Conservation (phyloP, 2,113 vertebrate genomes). For the Mustela lutreola region DNA sequence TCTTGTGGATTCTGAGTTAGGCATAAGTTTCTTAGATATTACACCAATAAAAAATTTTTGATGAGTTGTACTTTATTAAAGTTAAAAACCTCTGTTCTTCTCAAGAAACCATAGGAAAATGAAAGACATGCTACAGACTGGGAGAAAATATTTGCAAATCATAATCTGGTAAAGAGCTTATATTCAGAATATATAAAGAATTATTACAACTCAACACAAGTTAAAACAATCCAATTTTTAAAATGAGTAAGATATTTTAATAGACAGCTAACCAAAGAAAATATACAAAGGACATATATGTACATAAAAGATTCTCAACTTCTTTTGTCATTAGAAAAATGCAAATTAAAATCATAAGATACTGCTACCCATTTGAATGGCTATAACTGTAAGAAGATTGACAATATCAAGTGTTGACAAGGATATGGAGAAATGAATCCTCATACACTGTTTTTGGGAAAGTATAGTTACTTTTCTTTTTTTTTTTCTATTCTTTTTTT, state of each 20-base stretch:
- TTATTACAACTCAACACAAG: background rate
- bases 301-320: background rate
- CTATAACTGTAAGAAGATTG: background rate
- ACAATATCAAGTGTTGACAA: background rate
- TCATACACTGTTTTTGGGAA: background rate
- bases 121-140: background rate
- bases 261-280: background rate
- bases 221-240: background rate
- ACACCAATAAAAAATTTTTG: background rate
- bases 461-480: background rate
- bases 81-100: conserved; percentile 23
- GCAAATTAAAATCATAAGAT: background rate
- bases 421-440: background rate
- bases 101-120: background rate
- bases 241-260: background rate
- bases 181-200: background rate
- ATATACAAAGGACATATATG: background rate
- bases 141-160: background rate
- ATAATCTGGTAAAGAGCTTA: background rate
- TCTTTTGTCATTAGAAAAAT: background rate
- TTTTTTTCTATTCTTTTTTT: too few species aligned
- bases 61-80: background rate
- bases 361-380: background rate
- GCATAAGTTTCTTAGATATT: conserved; percentile 8
- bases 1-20: background rate